Conservation (phyloP, 64 coral and sea anemone species). For the Platygyra sinensis region DNA sequence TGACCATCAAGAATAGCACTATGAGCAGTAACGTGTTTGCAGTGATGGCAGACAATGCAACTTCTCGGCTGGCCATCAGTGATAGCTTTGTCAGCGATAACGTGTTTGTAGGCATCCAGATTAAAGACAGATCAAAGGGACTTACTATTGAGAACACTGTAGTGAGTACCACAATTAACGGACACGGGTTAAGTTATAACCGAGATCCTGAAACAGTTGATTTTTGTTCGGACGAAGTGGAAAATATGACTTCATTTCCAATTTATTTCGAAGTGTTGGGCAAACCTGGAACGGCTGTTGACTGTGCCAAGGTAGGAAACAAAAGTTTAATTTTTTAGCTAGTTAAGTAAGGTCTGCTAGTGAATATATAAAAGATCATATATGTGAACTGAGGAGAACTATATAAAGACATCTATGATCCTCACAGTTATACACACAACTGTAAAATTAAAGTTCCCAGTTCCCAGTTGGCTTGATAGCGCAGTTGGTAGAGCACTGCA, state of each 20-base stretch:
- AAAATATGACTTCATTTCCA: constrained; percentile 30
- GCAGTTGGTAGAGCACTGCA: too few relatives aligned
- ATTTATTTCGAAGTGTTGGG: constrained; percentile 6
- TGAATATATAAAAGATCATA: too few relatives aligned
- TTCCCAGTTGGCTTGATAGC: too few relatives aligned
- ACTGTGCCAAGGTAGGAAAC: constrained; percentile 49
- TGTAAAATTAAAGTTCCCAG: too few relatives aligned
- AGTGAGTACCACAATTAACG: constrained; percentile 25
- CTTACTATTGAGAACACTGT: constrained; percentile 39
- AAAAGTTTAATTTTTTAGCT: background rate
- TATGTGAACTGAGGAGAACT: too few relatives aligned
- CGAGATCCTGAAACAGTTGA: background rate
- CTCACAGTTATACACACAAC: too few relatives aligned
- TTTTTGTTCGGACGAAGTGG: constrained; percentile 29
- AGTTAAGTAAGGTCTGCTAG: too few relatives aligned
- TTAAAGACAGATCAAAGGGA: constrained; percentile 1
- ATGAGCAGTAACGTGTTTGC: too few relatives aligned
- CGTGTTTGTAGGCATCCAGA: constrained; percentile 39
- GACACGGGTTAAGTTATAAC: constrained; percentile 41
- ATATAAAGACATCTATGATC: too few relatives aligned
- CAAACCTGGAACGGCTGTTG: background rate
- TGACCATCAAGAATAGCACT: constrained; percentile 3
- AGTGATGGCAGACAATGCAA: background rate
- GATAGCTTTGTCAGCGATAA: constrained; percentile 14
- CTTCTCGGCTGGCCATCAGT: background rate